A percentile compares a stretch with the other conserved stretches of the same genome.
Evolutionary conservation across 2,113 vertebrate species (phyloP).

Genomic region (Tenebrosternarchus preto): DNA sequence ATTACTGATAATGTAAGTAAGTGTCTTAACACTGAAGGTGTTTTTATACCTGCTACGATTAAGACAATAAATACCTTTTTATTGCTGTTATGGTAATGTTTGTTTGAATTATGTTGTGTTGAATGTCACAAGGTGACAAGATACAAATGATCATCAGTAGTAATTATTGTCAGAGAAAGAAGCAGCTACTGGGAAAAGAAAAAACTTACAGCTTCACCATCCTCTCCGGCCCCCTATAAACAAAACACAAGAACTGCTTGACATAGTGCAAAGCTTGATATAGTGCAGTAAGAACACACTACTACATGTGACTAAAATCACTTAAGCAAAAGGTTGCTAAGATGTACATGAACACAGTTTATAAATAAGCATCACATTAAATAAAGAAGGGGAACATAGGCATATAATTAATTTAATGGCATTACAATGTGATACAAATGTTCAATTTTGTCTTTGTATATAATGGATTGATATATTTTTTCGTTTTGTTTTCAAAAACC

Average conservation of each 20-base stretch:
- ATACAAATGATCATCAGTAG: not conserved
- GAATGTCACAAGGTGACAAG: not conserved
- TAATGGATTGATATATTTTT: not conserved
- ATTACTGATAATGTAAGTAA: too few species aligned
- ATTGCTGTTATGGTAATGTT: too few species aligned
- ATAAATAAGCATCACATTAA: not conserved
- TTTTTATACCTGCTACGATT: too few species aligned
- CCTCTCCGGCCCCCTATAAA: constrained; percentile 81
- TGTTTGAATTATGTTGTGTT: too few species aligned
- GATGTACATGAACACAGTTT: not conserved
- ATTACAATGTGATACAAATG: not conserved
- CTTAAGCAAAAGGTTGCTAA: not conserved
- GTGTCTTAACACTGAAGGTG: too few species aligned
- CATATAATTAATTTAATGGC: not conserved
- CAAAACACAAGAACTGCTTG: constrained; percentile 16
- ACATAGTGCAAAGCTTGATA: not conserved
- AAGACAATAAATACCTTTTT: too few species aligned
- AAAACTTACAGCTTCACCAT: constrained; percentile 85
- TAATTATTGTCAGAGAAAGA: not conserved
- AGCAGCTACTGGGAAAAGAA: not conserved
- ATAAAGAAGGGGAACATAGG: not conserved
- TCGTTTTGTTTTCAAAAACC: too few species aligned
- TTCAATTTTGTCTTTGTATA: not conserved
- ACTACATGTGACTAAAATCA: not conserved
- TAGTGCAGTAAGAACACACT: not conserved